phyloP scores from a whole-genome alignment of 2,888 invertebrate genomes.

The Imbricaverruca yamaguchii region DNA sequence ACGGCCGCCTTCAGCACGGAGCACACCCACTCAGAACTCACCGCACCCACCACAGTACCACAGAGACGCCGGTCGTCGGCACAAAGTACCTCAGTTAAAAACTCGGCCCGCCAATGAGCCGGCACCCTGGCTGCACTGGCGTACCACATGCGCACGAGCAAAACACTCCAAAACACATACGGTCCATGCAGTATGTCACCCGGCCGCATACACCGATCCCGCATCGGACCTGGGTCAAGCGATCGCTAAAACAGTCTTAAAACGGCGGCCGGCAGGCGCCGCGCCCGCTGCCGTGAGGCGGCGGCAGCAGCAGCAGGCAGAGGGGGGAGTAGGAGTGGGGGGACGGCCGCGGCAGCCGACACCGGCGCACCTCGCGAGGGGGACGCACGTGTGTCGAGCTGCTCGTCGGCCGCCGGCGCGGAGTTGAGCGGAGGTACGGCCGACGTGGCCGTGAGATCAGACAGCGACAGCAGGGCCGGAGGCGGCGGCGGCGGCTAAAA shows the following conservation, averaged over 20 bases:
- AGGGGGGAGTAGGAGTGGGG: not conserved
- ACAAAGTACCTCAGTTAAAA: not conserved
- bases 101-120: not conserved
- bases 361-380: too few species aligned
- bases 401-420: not conserved
- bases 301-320: not conserved
- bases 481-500: not conserved
- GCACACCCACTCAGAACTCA: too few species aligned
- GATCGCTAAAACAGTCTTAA: not conserved
- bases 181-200: too few species aligned
- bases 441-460: not conserved
- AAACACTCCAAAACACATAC: slow-evolving; percentile 5
- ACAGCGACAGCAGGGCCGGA: not conserved
- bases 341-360: too few species aligned
- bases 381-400: too few species aligned
- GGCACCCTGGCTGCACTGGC: too few species aligned
- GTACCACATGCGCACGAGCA: not conserved
- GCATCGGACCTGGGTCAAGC: too few species aligned
- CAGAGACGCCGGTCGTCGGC: not conserved
- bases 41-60: too few species aligned
- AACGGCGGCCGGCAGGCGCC: not conserved
- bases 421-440: not conserved
- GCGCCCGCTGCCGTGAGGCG: too few species aligned
- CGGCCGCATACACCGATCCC: too few species aligned
- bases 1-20: not conserved